phyloP scores from a whole-genome alignment of 2,113 vertebrate species.

The Jaculus jaculus region DNA sequence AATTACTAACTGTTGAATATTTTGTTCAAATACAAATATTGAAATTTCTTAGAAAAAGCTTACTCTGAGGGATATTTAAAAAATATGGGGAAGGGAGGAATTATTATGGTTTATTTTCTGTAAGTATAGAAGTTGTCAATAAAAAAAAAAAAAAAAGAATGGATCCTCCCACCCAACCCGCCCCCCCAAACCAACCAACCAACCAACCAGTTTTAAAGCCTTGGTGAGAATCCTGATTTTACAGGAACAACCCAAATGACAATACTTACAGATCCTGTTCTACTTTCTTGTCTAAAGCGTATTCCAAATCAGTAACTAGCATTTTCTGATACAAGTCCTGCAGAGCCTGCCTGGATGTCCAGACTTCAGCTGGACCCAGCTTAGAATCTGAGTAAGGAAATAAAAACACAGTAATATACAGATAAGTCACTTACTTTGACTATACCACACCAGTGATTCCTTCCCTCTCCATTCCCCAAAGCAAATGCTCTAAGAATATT shows the following conservation, averaged over 20 bases:
- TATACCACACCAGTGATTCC: not conserved
- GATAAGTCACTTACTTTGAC: slow-evolving; percentile 13
- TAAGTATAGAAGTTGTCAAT: too few relatives aligned
- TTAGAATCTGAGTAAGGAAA: slow-evolving; percentile 90
- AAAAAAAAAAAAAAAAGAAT: too few relatives aligned
- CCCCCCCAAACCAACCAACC: not conserved
- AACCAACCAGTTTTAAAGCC: slow-evolving; percentile 29
- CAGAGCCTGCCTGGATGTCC: slow-evolving; percentile 98
- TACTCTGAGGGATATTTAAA: not conserved
- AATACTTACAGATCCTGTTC: slow-evolving; percentile 98
- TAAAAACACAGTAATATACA: slow-evolving; percentile 27
- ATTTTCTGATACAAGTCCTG: slow-evolving; percentile 99
- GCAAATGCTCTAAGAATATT: not conserved
- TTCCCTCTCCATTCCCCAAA: not conserved
- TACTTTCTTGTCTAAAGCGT: slow-evolving; percentile 99
- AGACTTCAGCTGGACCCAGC: slow-evolving; percentile 97
- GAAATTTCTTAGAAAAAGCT: slow-evolving; percentile 18
- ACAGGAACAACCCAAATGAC: slow-evolving; percentile 25
- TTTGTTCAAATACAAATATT: not conserved
- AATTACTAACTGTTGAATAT: slow-evolving; percentile 8
- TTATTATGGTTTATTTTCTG: too few relatives aligned
- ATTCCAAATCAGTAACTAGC: slow-evolving; percentile 98
- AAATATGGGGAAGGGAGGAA: too few relatives aligned
- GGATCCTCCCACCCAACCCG: too few relatives aligned
- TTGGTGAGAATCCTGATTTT: slow-evolving; percentile 46